Evolutionary conservation across 2,888 invertebrate genomes (phyloP).

Genomic region (Tuta absoluta): DNA sequence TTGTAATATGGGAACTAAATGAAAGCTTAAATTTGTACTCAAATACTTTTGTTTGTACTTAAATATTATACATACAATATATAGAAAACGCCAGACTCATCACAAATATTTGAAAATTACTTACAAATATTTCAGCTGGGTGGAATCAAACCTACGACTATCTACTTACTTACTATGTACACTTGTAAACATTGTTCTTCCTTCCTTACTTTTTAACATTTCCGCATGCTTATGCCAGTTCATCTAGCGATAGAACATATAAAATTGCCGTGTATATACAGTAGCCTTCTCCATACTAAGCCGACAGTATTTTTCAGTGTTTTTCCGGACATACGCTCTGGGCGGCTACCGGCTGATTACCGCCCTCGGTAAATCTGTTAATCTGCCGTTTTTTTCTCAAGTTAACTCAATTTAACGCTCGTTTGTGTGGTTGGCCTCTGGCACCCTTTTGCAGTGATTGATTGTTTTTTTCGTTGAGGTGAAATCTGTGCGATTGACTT

Average conservation of each 20-base stretch:
- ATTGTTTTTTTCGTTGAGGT: neutral
- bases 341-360: conserved; percentile 49
- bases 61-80: too few relatives aligned
- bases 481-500: neutral
- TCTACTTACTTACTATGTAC: too few relatives aligned
- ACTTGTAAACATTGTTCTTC: too few relatives aligned
- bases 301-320: conserved; percentile 22
- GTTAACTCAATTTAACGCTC: conserved; percentile 61
- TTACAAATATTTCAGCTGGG: too few relatives aligned
- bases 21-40: too few relatives aligned
- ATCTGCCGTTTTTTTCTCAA: conserved; percentile 50
- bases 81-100: too few relatives aligned
- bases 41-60: too few relatives aligned
- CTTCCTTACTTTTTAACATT: neutral
- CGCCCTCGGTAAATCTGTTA: conserved; percentile 55
- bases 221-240: too few relatives aligned
- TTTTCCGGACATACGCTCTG: conserved; percentile 51
- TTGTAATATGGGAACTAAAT: too few relatives aligned
- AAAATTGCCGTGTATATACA: neutral
- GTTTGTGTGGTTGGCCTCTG: conserved; percentile 47
- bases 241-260: neutral
- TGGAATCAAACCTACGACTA: too few relatives aligned
- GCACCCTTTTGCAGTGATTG: neutral
- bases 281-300: conserved; percentile 8
- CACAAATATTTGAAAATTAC: too few relatives aligned